Percentiles rank a stretch among this genome's conserved stretches.
Evolutionary conservation across 1,140 invertebrate species (phyloP).

Genomic region (Drosophila quadrilineata): DNA sequence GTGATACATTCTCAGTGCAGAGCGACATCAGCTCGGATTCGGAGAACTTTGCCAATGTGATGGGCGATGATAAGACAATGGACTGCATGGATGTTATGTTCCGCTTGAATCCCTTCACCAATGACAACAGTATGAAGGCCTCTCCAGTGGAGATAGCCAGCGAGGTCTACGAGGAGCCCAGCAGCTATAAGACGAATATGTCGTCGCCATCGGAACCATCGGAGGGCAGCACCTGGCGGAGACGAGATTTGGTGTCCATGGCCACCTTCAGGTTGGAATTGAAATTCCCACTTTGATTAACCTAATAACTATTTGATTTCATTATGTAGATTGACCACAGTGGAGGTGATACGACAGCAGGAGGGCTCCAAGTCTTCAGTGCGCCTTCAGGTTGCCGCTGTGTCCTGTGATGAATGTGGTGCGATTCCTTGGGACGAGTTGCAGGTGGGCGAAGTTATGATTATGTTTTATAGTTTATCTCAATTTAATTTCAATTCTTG

Average conservation of each 20-base stretch:
- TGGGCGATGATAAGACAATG: slow-evolving; percentile 85
- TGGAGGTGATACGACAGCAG: slow-evolving; percentile 92
- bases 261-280: slow-evolving; percentile 74
- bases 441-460: slow-evolving; percentile 85
- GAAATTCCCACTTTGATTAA: neutral
- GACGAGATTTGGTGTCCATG: slow-evolving; percentile 88
- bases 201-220: slow-evolving; percentile 90
- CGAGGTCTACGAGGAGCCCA: slow-evolving; percentile 90
- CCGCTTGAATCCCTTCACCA: slow-evolving; percentile 79
- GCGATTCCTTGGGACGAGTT: slow-evolving; percentile 96
- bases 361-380: slow-evolving; percentile 87
- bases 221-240: slow-evolving; percentile 88
- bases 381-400: slow-evolving; percentile 89
- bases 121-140: slow-evolving; percentile 81
- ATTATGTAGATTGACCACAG: slow-evolving; percentile 85
- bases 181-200: slow-evolving; percentile 84
- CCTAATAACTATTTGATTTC: neutral
- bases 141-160: slow-evolving; percentile 89
- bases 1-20: slow-evolving; percentile 86
- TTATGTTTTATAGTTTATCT: slow-evolving; percentile 3
- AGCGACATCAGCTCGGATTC: slow-evolving; percentile 91
- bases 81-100: slow-evolving; percentile 86
- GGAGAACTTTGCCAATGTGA: slow-evolving; percentile 88
- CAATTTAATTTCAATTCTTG: neutral
- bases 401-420: slow-evolving; percentile 90